Base-by-base conservation (phyloP, 2,797 vertebrate genomes). In the Micromesistius poutassou region DNA sequence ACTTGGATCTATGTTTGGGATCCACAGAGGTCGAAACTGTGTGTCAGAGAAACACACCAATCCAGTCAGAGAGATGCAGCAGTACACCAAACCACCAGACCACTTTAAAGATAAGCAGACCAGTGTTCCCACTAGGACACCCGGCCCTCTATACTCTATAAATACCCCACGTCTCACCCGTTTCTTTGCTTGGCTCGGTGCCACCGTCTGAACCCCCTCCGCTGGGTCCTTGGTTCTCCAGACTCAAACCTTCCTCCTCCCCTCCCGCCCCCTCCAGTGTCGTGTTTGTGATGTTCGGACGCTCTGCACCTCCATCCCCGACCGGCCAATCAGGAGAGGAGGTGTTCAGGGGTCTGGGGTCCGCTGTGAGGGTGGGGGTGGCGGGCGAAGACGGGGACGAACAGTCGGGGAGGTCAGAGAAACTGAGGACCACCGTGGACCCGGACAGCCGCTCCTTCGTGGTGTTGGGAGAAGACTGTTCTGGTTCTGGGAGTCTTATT, bases 1-100 rank as follows among this genome's bases (percentile, higher is more conserved):
- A 78, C 76, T 83, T 89, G 84, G 78, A 81, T 92, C 90, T 94
- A 35, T 16, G 76, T 77, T 31, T 50, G 16, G 79, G 10, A 74
- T 22, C 30, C 36, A 76, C 7, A 25, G 22, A 62, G 8, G 33
- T 42, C 22, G 50, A 22, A 42, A 13, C 40, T 42, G 40, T 42
- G 40, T 16, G 2, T 22, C 3, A 2, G 16, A 50, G 46, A 50
- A 50, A 19, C 46, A 50, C 46, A 50, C 42, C 13, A 4, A 50
- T 22, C 46, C 46, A 50, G 5, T 62, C 6, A 62, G 55, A 62
- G 55, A 25, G 3, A 62, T 25, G 55, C 22, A 62, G 55, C 55
- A 62, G 55, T 62, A n/a, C 22, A 25, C 6, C 22, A 16, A 25
- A n/a, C 55, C 55, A 6, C 22, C 19, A 9, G n/a, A n/a, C 55